Evolutionary conservation across 1,140 invertebrate species (phyloP).

Genomic region (Doryteuthis pealeii): DNA sequence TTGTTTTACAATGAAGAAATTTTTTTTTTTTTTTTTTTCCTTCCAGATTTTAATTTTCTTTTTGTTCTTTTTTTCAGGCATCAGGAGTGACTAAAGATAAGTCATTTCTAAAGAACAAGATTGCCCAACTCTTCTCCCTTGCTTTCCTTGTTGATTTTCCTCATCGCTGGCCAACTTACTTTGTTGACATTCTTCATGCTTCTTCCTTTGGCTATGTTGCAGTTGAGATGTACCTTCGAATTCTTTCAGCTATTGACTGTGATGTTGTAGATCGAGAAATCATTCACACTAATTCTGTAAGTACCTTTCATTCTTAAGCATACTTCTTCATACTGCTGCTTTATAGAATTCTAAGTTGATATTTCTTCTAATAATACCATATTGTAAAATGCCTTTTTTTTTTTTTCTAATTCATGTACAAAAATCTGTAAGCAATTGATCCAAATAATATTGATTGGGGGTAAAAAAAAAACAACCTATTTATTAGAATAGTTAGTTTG

Average conservation of each 20-base stretch:
- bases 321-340: neutral
- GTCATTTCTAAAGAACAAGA: constrained; percentile 62
- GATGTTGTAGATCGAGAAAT: constrained; percentile 65
- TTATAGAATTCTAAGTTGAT: too few species aligned
- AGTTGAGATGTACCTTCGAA: constrained; percentile 64
- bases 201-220: constrained; percentile 55
- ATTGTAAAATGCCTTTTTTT: too few species aligned
- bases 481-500: too few species aligned
- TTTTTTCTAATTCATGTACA: too few species aligned
- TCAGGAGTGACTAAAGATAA: constrained; percentile 37
- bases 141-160: constrained; percentile 65
- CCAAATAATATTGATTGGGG: too few species aligned
- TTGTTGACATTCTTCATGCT: constrained; percentile 61
- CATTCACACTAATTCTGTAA: constrained; percentile 56
- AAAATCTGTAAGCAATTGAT: too few species aligned
- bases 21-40: too few species aligned
- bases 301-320: neutral
- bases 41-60: too few species aligned
- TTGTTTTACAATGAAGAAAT: too few species aligned
- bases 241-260: constrained; percentile 64
- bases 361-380: too few species aligned
- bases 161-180: constrained; percentile 64
- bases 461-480: too few species aligned
- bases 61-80: constrained; percentile 28
- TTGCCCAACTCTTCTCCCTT: constrained; percentile 63